Evolutionary conservation across 2,797 vertebrate genomes (phyloP).

Genomic region (Emydoidea blandingii): DNA sequence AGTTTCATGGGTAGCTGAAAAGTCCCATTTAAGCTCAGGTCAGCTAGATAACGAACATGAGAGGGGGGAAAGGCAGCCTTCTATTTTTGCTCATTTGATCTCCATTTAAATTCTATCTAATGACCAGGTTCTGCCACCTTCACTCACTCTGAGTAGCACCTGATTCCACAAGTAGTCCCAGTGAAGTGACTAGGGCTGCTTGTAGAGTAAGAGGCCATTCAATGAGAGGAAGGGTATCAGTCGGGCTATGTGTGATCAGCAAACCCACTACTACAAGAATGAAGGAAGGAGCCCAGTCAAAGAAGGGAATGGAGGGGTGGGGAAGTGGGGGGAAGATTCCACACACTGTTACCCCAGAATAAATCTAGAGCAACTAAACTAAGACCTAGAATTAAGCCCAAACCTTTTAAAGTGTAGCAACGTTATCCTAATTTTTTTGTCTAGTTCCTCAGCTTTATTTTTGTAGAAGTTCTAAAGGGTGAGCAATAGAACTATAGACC

Average conservation of each 20-base stretch:
- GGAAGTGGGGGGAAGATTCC: not conserved
- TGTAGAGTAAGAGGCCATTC: conserved; percentile 28
- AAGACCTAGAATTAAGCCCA: not conserved
- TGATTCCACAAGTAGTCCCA: not conserved
- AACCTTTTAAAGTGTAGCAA: not conserved
- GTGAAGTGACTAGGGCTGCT: conserved; percentile 47
- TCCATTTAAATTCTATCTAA: not conserved
- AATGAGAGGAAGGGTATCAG: not conserved
- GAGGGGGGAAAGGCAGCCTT: not conserved
- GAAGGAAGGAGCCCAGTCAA: not conserved
- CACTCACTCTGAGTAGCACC: not conserved
- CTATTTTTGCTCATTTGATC: conserved; percentile 3
- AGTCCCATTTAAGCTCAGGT: conserved; percentile 29
- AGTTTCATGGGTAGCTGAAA: not conserved
- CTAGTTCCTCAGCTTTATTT: not conserved
- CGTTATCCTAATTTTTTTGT: not conserved
- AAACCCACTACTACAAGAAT: conserved; percentile 12
- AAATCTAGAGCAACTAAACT: not conserved
- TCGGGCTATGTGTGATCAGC: not conserved
- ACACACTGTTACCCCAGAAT: not conserved
- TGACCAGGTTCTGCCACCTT: not conserved
- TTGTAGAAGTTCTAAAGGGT: not conserved
- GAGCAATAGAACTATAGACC: not conserved
- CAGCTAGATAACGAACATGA: conserved; percentile 26
- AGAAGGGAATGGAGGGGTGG: not conserved